Conservation (phyloP, 2,797 vertebrate species). For the Coilia nasus region DNA sequence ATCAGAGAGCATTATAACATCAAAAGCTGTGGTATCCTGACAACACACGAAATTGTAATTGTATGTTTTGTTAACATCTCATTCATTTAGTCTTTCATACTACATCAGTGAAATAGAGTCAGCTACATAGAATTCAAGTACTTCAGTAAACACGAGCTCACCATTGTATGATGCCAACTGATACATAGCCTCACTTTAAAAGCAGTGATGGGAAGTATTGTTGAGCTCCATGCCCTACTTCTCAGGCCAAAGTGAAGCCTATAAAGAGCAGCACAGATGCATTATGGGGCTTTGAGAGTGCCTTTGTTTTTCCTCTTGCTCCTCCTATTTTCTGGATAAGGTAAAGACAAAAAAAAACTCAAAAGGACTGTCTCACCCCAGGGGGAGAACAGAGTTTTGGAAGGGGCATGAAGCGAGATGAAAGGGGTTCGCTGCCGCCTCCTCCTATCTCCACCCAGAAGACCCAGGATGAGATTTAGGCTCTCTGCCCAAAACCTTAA, state of each 20-base stretch:
- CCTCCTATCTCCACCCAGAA: slow-evolving; percentile 5
- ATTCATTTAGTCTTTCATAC: neutral
- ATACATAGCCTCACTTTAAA: neutral
- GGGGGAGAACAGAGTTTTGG: slow-evolving; percentile 9
- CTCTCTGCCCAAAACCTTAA: neutral
- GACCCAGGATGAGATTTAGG: slow-evolving; percentile 8
- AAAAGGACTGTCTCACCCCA: slow-evolving; percentile 12
- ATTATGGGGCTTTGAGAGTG: neutral
- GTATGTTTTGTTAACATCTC: slow-evolving; percentile 10
- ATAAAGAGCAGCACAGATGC: neutral
- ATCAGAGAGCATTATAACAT: slow-evolving; percentile 12
- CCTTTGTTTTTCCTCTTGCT: neutral
- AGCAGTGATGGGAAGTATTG: neutral
- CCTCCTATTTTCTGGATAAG: slow-evolving; percentile 21
- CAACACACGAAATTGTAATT: slow-evolving; percentile 38
- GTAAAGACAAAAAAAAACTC: slow-evolving; percentile 22
- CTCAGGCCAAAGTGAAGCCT: slow-evolving; percentile 4
- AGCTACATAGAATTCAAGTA: neutral
- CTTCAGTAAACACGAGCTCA: neutral
- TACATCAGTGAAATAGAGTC: neutral
- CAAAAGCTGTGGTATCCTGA: slow-evolving; percentile 37
- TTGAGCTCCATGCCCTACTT: neutral
- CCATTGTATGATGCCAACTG: neutral
- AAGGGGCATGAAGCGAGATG: neutral
- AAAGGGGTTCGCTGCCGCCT: neutral